Evolutionary conservation across 2,113 vertebrate genomes (phyloP).

Genomic region (Orthonyx spaldingii): DNA sequence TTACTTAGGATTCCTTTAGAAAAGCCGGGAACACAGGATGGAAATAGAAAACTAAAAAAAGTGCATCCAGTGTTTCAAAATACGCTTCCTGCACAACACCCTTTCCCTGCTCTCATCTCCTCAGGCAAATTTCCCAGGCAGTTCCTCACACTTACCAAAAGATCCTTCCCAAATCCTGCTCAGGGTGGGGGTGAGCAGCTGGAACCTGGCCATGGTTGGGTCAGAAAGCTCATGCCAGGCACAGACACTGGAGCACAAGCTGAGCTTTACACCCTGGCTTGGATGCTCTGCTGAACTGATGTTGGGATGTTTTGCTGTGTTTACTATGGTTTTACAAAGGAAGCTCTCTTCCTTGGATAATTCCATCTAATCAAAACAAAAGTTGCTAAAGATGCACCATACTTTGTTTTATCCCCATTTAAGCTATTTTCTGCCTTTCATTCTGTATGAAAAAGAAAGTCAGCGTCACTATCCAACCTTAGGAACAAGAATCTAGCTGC

Average conservation of each 20-base stretch:
- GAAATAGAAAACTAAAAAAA: constrained; percentile 39
- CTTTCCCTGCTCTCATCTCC: constrained; percentile 12
- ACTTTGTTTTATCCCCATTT: not conserved
- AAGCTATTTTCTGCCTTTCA: not conserved
- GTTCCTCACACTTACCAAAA: not conserved
- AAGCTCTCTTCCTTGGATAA: not conserved
- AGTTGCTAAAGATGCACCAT: not conserved
- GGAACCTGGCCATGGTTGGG: not conserved
- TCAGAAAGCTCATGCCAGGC: not conserved
- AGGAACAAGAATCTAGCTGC: not conserved
- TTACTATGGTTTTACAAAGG: not conserved
- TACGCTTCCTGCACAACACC: not conserved
- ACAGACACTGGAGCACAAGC: not conserved
- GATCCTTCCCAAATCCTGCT: not conserved
- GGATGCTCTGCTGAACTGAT: not conserved
- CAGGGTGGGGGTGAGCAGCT: not conserved
- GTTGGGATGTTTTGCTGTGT: not conserved
- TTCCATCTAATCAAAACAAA: not conserved
- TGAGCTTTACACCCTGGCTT: not conserved
- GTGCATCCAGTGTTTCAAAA: constrained; percentile 28
- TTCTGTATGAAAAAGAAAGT: not conserved
- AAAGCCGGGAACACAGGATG: not conserved
- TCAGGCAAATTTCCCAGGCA: constrained; percentile 4
- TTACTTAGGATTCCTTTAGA: constrained; percentile 17
- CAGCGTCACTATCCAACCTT: not conserved